Evolutionary conservation across 2,888 invertebrate genomes (phyloP), one percentile per base, ranked within the genome.

Genomic region (Cryptocephalus moraei): DNA sequence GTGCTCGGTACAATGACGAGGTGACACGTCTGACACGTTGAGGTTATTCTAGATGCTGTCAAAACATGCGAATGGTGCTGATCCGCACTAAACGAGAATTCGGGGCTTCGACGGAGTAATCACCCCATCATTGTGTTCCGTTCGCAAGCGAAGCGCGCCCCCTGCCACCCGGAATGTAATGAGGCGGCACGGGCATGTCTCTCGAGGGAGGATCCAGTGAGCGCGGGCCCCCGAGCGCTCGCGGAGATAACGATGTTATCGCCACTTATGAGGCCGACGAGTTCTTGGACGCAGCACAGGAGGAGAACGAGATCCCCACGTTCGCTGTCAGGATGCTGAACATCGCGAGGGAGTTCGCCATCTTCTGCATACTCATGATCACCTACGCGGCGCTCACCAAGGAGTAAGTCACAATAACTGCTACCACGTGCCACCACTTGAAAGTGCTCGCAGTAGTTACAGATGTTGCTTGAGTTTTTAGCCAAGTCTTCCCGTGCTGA

Each of bases 311-410:
- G 9, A 47, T 51, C 49, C 52, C 51, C 38, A 48, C 51, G 22
- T 43, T 52, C 44, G 34, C 53, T 34, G 14, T 53, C 43, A 77
- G 73, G 62, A 78, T 79, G 77, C 70, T 80, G 53, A 75, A 79
- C 67, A 73, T 84, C 57, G 71, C 79, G 52, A 79, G 80, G 63
- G 84, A 85, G 71, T 68, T 60, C 39, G 53, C 56, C 14, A 53
- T 60, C 45, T 56, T 58, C 50, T 59, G 56, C 49, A 76, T 81
- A 46, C 67, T 85, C 46, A 76, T 78, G 47, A 73, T 84, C 49
- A 81, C 82, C 9, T 81, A 84, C 61, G 84, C 84, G 55, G 82
- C 83, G 41, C 73, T 86, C 42, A 81, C 82, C 57, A 84, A 80
- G 63, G 75, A 81, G 86, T 86, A 75, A 77, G 80, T 75, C 22